phyloP scores from a whole-genome alignment of 1,140 invertebrate species.

The Laupala kohalensis region DNA sequence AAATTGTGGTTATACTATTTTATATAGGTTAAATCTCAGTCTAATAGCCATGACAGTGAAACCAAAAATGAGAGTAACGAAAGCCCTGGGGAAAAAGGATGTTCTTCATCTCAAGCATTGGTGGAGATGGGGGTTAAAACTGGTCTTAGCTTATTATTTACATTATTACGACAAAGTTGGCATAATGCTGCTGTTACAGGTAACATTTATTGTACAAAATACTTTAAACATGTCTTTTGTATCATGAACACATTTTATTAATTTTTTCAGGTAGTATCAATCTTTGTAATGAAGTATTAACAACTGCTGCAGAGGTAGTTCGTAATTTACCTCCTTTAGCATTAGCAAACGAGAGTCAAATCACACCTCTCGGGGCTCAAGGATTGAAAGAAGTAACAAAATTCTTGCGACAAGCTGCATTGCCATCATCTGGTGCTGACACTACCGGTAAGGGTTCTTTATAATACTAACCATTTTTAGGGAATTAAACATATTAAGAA shows the following conservation, averaged over 20 bases:
- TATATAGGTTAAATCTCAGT: conserved; percentile 16
- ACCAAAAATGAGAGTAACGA: conserved; percentile 9
- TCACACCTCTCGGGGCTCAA: conserved; percentile 39
- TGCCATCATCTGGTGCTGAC: conserved; percentile 37
- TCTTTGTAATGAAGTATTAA: conserved; percentile 43
- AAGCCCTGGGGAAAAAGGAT: conserved; percentile 13
- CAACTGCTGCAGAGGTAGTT: conserved; percentile 42
- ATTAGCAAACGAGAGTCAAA: conserved; percentile 42
- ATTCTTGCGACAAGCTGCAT: conserved; percentile 40
- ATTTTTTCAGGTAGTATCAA: conserved; percentile 20
- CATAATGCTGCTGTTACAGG: conserved; percentile 20
- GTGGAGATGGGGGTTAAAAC: conserved; percentile 50
- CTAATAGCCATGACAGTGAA: conserved; percentile 3
- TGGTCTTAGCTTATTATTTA: conserved; percentile 46
- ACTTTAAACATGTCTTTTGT: neutral
- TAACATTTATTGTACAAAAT: conserved; percentile 9
- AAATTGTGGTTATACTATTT: conserved; percentile 4
- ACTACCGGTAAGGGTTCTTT: conserved; percentile 25
- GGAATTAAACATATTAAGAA: no score
- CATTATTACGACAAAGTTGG: conserved; percentile 47
- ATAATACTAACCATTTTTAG: no score
- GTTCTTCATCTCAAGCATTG: conserved; percentile 39
- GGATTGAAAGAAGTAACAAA: conserved; percentile 37
- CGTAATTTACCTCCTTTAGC: conserved; percentile 41
- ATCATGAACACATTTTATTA: neutral